Evolutionary conservation across 2,113 vertebrate genomes (phyloP).

Genomic region (Oryzias woworae): DNA sequence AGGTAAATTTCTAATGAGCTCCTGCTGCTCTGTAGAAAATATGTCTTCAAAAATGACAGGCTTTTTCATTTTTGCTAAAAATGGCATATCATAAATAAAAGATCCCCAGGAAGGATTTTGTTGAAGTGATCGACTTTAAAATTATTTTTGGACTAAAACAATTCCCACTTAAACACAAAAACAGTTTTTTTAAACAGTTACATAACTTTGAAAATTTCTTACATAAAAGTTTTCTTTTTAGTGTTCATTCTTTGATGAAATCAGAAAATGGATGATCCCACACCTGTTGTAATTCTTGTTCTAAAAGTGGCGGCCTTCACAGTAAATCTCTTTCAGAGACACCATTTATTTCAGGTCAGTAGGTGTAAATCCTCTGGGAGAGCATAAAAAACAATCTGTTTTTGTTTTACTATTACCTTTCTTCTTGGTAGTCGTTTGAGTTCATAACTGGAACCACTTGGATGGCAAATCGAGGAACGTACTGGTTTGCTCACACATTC

Average conservation of each 20-base stretch:
- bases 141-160: too few species aligned
- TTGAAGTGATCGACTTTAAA: too few species aligned
- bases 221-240: not conserved
- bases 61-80: too few species aligned
- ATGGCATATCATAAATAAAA: too few species aligned
- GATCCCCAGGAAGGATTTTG: too few species aligned
- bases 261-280: not conserved
- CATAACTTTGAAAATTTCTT: not conserved
- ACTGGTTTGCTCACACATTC: conserved; percentile 27
- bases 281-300: conserved; percentile 31
- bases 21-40: too few species aligned
- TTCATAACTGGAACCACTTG: conserved; percentile 64
- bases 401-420: conserved; percentile 64
- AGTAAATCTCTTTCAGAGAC: conserved; percentile 49
- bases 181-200: too few species aligned
- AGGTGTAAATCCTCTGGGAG: conserved; percentile 52
- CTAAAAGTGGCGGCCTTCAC: conserved; percentile 19
- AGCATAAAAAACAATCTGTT: conserved; percentile 64
- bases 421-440: conserved; percentile 43
- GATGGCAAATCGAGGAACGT: conserved; percentile 1
- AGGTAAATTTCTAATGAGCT: too few species aligned
- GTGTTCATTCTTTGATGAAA: not conserved
- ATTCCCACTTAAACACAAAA: too few species aligned
- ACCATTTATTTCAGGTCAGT: conserved; percentile 38
- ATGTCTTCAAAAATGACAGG: too few species aligned